These are phyloP conservation scores for Psammodynastes pulverulentus DNA, from an alignment of 2,113 vertebrate species.

Conservation along the genomic window DNA sequence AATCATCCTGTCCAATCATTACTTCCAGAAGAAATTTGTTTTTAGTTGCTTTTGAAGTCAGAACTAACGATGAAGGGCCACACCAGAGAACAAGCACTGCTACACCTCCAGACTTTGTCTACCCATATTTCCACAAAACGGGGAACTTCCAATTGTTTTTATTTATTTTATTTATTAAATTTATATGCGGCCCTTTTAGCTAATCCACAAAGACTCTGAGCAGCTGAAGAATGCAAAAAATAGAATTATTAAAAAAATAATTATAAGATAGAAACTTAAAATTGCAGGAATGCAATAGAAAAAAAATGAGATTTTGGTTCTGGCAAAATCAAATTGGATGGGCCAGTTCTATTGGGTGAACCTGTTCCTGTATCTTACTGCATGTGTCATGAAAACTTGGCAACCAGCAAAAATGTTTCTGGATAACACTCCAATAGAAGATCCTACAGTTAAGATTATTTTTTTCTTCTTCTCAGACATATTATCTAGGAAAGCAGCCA, in stretches of 20 bases:
- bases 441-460: background rate
- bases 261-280: background rate
- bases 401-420: background rate
- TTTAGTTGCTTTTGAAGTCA: background rate
- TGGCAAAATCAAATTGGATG: background rate
- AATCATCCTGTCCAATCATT: background rate
- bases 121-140: background rate
- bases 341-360: background rate
- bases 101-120: background rate
- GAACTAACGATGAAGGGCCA: background rate
- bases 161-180: background rate
- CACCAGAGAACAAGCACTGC: background rate
- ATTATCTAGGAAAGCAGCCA: background rate
- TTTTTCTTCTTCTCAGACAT: background rate
- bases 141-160: background rate
- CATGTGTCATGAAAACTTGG: background rate
- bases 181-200: background rate
- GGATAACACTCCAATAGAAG: background rate
- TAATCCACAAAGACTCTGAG: background rate
- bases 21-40: background rate
- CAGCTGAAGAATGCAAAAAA: background rate
- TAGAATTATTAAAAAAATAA: background rate
- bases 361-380: background rate
- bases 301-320: background rate
- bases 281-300: background rate